A percentile compares a stretch with the other conserved stretches of the same genome.
Conservation (phyloP, 2,113 vertebrate species). For the Microtus oregoni region DNA sequence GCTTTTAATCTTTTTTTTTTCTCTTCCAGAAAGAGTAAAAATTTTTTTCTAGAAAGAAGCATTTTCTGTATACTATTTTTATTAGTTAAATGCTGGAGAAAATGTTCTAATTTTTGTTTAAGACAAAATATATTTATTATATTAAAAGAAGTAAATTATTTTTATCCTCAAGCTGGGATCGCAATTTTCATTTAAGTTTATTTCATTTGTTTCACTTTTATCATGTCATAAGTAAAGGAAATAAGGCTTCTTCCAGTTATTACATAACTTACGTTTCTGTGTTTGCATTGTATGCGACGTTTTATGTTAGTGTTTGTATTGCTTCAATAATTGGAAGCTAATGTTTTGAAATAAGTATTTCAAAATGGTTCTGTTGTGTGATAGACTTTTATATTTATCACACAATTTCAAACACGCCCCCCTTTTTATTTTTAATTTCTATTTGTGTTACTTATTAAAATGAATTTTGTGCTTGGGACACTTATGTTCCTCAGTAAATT, state of each 20-base stretch:
- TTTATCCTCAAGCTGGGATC: conserved; percentile 40
- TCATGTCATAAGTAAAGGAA: conserved; percentile 62
- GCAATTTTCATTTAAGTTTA: conserved; percentile 67
- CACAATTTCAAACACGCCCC: neutral
- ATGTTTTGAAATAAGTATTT: conserved; percentile 67
- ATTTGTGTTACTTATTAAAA: conserved; percentile 60
- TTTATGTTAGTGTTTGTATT: conserved; percentile 62
- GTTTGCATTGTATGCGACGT: conserved; percentile 54
- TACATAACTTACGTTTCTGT: conserved; percentile 61
- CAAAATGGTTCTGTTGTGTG: conserved; percentile 60
- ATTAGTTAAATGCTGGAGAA: conserved; percentile 26
- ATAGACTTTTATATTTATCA: conserved; percentile 31
- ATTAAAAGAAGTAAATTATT: neutral
- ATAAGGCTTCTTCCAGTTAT: conserved; percentile 70
- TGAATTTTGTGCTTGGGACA: conserved; percentile 61
- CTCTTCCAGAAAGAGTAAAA: conserved; percentile 53
- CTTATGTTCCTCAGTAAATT: conserved; percentile 55
- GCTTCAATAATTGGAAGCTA: conserved; percentile 76
- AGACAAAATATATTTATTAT: conserved; percentile 54
- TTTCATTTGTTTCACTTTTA: conserved; percentile 71
- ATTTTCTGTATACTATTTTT: conserved; percentile 57
- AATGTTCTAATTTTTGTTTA: conserved; percentile 62
- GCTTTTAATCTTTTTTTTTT: conserved; percentile 43
- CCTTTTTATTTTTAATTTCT: conserved; percentile 59
- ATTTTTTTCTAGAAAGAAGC: conserved; percentile 48